These are phyloP conservation scores for Pseudococcus longispinus DNA, from an alignment of 2,888 invertebrate species.

Conservation along the genomic window DNA sequence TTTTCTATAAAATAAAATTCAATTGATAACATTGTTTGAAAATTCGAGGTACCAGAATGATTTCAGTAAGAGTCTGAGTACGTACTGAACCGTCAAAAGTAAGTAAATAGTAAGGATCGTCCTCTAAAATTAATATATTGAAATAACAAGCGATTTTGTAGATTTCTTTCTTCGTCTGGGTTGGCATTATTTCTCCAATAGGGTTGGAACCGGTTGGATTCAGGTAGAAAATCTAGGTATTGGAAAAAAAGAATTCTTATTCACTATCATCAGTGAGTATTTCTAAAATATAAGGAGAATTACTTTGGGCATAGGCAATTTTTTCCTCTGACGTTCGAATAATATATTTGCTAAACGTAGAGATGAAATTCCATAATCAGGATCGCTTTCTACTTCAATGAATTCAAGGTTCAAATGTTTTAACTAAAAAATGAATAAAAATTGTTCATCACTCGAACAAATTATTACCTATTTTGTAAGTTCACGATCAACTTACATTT, in stretches of 20 bases:
- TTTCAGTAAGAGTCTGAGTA: background rate
- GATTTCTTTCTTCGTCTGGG: conserved; percentile 73
- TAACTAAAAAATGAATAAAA: conserved; percentile 66
- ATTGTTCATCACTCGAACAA: no score
- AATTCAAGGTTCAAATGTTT: conserved; percentile 70
- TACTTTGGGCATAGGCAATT: conserved; percentile 71
- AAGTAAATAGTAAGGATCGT: conserved; percentile 82
- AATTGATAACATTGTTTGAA: no score
- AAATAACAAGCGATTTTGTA: conserved; percentile 78
- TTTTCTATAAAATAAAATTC: background rate
- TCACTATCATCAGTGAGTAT: background rate
- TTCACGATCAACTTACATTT: conserved; percentile 67
- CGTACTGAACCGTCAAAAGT: conserved; percentile 69
- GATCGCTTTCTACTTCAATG: conserved; percentile 71
- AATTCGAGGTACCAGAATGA: no score
- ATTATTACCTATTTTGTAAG: background rate
- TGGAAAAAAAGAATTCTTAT: conserved; percentile 38
- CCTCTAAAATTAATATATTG: conserved; percentile 80
- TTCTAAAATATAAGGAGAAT: background rate
- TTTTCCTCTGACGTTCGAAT: conserved; percentile 65
- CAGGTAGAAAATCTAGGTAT: conserved; percentile 71
- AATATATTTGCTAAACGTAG: conserved; percentile 68
- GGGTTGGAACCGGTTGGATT: conserved; percentile 82
- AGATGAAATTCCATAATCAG: conserved; percentile 70
- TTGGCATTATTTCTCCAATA: conserved; percentile 73